These are phyloP conservation scores for Melanostigma gelatinosum DNA, from an alignment of 2,113 vertebrate genomes.

Conservation along the genomic window DNA sequence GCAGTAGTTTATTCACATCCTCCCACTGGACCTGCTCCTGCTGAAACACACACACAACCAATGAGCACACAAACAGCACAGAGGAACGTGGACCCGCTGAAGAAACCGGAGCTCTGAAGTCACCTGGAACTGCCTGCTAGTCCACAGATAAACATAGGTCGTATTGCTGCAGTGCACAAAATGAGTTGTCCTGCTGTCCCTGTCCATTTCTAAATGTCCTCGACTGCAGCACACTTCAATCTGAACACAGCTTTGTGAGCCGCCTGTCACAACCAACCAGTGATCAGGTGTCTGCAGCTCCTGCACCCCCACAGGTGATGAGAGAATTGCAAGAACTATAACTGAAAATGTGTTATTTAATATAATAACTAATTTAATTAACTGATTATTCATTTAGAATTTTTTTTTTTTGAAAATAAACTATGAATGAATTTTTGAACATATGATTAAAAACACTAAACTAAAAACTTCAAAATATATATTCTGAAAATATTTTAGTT, in stretches of 20 bases:
- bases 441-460: too few species aligned
- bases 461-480: too few species aligned
- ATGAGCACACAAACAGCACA: background rate
- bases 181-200: constrained; percentile 39
- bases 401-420: too few species aligned
- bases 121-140: constrained; percentile 78
- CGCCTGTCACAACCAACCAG: background rate
- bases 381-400: too few species aligned
- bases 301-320: too few species aligned
- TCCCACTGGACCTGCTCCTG: constrained; percentile 89
- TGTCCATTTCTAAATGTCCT: background rate
- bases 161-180: constrained; percentile 47
- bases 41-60: constrained; percentile 52
- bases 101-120: background rate
- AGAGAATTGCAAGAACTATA: too few species aligned
- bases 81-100: background rate
- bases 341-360: too few species aligned
- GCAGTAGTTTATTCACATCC: constrained; percentile 83
- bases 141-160: constrained; percentile 81
- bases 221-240: background rate
- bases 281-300: constrained; percentile 17
- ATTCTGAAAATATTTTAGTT: too few species aligned
- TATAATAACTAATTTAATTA: too few species aligned
- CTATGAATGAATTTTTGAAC: too few species aligned
- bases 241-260: background rate